Base-by-base conservation (phyloP, 2,888 invertebrate genomes). In the Machimus atricapillus region DNA sequence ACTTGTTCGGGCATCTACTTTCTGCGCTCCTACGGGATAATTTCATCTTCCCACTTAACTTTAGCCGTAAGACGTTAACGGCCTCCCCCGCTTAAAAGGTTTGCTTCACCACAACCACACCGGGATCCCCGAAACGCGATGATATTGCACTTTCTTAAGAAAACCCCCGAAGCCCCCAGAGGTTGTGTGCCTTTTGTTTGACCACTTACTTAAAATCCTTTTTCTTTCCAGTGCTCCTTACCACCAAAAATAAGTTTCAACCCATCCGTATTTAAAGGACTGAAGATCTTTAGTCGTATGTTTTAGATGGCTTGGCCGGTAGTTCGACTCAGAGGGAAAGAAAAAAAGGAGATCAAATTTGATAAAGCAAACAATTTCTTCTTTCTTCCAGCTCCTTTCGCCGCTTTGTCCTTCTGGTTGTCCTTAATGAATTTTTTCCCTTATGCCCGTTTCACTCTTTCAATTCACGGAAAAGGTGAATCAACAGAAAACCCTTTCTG, bases 291-390 rank as follows among this genome's bases (percentile, higher is more conserved):
- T 12, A 66, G 12, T 23, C 8, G 52, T 66, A 66, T 19, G 66
- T 23, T 23, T 12, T 19, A 27, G 27, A 27, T 27, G 66, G 12
- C 23, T 52, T 16, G 43, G 43, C 43, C 16, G 43, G 43, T 46
- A 46, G 43, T 46, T 19, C n/a, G 7, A 52, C 19, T 52, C 52
- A 1, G n/a, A 78, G 19, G 46, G 1, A 14, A 23, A 27, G 19
- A 19, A 78, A 52, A 79, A 79, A 79, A 66, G 66, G 19, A 23
- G 66, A 34, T 79, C 19, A 79, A 79, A 79, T 79, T 79, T 79
- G 52, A 79, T 52, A 79, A 79, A 79, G 79, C 52, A 79, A 79
- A 79, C 79, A 79, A 79, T 52, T 79, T 27, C 23, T 79, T 14
- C 52, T 52, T 19, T 52, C 52, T 16, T 79, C 27, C 43, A 52